A percentile compares a stretch with the other conserved stretches of the same genome.
Evolutionary conservation across 2,797 vertebrate genomes (phyloP).

Genomic region (Centroberyx gerrardi): DNA sequence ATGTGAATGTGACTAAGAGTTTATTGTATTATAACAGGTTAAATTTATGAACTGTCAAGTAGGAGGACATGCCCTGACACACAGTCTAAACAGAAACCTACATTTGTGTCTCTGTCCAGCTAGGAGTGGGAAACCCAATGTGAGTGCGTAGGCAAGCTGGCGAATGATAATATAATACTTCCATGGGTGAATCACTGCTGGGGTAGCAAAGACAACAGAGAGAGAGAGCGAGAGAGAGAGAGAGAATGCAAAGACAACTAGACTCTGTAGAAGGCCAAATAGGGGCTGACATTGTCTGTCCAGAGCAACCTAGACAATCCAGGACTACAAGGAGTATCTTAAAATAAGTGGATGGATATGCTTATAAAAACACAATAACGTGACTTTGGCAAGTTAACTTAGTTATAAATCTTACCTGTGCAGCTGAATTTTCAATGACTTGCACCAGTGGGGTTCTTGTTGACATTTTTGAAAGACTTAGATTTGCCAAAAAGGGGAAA

Average conservation of each 20-base stretch:
- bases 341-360: background rate
- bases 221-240: constrained; percentile 29
- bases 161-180: constrained; percentile 36
- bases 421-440: constrained; percentile 86
- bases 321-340: background rate
- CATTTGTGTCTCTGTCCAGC: constrained; percentile 56
- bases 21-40: constrained; percentile 35
- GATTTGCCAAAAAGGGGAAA: constrained; percentile 61
- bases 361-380: background rate
- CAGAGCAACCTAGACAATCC: constrained; percentile 1
- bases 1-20: background rate
- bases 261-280: constrained; percentile 37
- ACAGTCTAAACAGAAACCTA: constrained; percentile 76
- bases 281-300: constrained; percentile 20
- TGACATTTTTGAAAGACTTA: constrained; percentile 83
- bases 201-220: constrained; percentile 71
- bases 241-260: constrained; percentile 41
- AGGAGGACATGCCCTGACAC: constrained; percentile 61
- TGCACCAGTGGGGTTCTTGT: constrained; percentile 84
- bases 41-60: constrained; percentile 51
- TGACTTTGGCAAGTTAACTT: background rate
- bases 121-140: constrained; percentile 73
- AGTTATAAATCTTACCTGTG: constrained; percentile 82
- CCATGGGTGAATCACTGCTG: constrained; percentile 54
- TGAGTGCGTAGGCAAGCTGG: constrained; percentile 73